Evolutionary conservation across 2,888 invertebrate species (phyloP).

Genomic region (Euplexia lucipara): DNA sequence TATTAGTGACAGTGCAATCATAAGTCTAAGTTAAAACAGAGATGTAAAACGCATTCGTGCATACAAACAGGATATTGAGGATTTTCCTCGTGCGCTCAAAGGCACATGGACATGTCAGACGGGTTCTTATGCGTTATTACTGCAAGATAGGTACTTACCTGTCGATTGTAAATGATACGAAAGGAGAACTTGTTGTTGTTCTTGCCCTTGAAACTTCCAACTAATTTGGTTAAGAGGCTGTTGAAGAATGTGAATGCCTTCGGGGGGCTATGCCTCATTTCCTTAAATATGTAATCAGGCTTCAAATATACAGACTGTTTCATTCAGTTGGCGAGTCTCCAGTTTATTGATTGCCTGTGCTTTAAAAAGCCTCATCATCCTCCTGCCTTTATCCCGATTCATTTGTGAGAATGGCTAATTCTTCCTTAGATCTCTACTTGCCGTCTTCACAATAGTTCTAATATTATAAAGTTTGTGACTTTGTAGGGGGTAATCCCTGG

Average conservation of each 20-base stretch:
- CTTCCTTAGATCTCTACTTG: too few species aligned
- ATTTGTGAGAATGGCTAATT: too few species aligned
- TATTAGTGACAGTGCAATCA: constrained; percentile 70
- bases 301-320: neutral
- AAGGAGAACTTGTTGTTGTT: constrained; percentile 57
- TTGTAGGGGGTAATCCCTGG: too few species aligned
- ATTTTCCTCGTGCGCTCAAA: constrained; percentile 82
- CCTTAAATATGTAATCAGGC: neutral
- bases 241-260: neutral
- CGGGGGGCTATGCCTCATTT: neutral
- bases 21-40: constrained; percentile 63
- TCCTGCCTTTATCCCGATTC: too few species aligned
- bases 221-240: constrained; percentile 16
- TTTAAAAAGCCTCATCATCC: too few species aligned
- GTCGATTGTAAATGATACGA: constrained; percentile 65
- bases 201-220: constrained; percentile 31
- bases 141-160: constrained; percentile 58
- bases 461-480: too few species aligned
- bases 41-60: constrained; percentile 72
- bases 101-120: constrained; percentile 68
- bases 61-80: constrained; percentile 82
- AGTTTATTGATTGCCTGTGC: constrained; percentile 1
- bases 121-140: constrained; percentile 72
- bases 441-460: too few species aligned
- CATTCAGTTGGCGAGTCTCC: neutral